Percentiles rank a stretch among this genome's conserved stretches.
These are phyloP conservation scores for Drosophila elegans DNA, from an alignment of 1,140 invertebrate genomes.

Conservation along the genomic window DNA sequence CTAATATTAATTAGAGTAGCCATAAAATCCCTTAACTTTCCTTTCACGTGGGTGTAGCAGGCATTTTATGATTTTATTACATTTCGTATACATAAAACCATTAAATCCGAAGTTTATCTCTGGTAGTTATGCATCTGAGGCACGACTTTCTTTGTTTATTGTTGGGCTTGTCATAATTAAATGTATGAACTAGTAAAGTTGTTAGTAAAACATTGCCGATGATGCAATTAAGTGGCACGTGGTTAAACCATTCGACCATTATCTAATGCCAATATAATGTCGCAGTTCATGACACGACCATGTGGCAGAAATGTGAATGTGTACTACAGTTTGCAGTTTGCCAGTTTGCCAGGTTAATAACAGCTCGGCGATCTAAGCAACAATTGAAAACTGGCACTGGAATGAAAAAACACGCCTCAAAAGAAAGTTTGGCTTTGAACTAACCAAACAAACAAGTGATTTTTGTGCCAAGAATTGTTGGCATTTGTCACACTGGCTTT, in stretches of 20 bases:
- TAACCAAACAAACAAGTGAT: slow-evolving; percentile 37
- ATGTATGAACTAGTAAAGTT: slow-evolving; percentile 27
- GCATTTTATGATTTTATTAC: slow-evolving; percentile 22
- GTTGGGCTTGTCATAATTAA: slow-evolving; percentile 26
- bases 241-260: slow-evolving; percentile 39
- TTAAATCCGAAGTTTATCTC: slow-evolving; percentile 23
- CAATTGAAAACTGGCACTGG: slow-evolving; percentile 44
- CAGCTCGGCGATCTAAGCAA: slow-evolving; percentile 19
- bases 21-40: slow-evolving; percentile 29
- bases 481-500: slow-evolving; percentile 44
- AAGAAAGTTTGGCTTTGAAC: slow-evolving; percentile 66
- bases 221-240: slow-evolving; percentile 56
- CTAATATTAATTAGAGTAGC: slow-evolving; percentile 30
- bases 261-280: slow-evolving; percentile 67
- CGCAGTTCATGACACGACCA: slow-evolving; percentile 65
- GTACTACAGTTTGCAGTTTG: background rate
- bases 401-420: slow-evolving; percentile 61
- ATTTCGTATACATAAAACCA: slow-evolving; percentile 9
- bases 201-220: slow-evolving; percentile 12
- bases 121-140: slow-evolving; percentile 37
- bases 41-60: slow-evolving; percentile 20
- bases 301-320: slow-evolving; percentile 26
- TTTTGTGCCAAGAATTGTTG: slow-evolving; percentile 52
- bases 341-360: slow-evolving; percentile 58
- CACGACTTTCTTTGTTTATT: slow-evolving; percentile 35